phyloP scores from a whole-genome alignment of 1,140 invertebrate genomes.

The Zaprionus capensis region DNA sequence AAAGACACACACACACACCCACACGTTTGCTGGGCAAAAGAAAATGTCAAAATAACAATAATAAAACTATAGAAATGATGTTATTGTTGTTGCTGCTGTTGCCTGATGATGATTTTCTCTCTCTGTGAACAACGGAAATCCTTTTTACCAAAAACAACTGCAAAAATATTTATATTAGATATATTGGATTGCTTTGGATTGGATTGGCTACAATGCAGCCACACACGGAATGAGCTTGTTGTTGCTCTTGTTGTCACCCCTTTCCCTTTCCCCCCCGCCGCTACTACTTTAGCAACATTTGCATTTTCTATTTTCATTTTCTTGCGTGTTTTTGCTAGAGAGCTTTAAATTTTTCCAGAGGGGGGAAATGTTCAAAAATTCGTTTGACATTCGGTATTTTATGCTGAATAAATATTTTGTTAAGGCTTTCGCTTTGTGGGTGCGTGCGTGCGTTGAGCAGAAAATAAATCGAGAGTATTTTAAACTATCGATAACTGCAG shows the following conservation, averaged over 20 bases:
- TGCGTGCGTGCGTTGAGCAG: background rate
- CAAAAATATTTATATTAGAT: constrained; percentile 83
- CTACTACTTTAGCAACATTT: constrained; percentile 18
- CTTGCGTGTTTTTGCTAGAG: constrained; percentile 30
- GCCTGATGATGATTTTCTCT: constrained; percentile 7
- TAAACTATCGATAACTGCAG: background rate
- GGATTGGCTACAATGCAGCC: constrained; percentile 3
- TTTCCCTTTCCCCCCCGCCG: background rate
- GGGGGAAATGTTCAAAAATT: background rate
- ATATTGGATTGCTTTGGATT: constrained; percentile 67
- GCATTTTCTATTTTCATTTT: constrained; percentile 46
- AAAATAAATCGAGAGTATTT: background rate
- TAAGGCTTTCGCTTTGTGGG: background rate
- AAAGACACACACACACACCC: constrained; percentile 50
- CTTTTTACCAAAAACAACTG: constrained; percentile 75
- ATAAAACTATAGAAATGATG: constrained; percentile 44
- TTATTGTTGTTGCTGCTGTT: constrained; percentile 24
- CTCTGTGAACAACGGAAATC: constrained; percentile 68
- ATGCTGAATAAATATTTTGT: constrained; percentile 4
- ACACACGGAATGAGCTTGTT: background rate
- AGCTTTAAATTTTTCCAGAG: constrained; percentile 51
- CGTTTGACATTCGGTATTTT: constrained; percentile 1
- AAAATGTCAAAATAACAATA: constrained; percentile 71
- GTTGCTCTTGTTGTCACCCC: background rate
- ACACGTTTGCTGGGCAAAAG: constrained; percentile 41